Evolutionary conservation across 2,797 vertebrate species (phyloP), one percentile per base, ranked within the genome.

Genomic region (Eupleurogrammus muticus): DNA sequence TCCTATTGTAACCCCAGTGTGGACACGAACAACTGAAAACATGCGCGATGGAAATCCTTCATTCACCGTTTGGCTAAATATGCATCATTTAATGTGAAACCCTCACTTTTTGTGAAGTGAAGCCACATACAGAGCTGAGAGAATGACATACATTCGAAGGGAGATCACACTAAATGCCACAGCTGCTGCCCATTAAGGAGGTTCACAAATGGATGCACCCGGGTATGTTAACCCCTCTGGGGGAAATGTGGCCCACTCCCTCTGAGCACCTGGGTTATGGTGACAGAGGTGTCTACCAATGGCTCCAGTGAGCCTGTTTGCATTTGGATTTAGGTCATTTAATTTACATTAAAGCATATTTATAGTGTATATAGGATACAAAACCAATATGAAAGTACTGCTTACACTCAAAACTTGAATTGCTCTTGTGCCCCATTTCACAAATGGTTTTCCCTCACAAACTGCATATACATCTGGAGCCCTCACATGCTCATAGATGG

Each of bases 171-270:
- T 40, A 79, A 60, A 68, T 50, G 46, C 61, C 60, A 50, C 84
- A 86, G 70, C 79, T 86, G 82, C 59, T 66, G 44, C 36, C 65
- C 44, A 60, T 79, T 61, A 61, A 51, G 16, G n/a, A 36, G 44
- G 23, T 46, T 71, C 66, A 60, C 56, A 61, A 61, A 67, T 48
- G 59, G 56, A 66, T 59, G 59, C 36, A 16, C 6, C 20, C n/a
- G 21, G 52, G 24, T 61, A 70, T 73, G 68, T 12, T 67, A n/a
- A 12, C 48, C 16, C 62, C 65, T 40, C 21, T 53, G 59, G 65
- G 60, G 23, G 13, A 17, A 47, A 73, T 58, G 47, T 53, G 70
- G 19, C 56, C 66, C 16, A 58, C 17, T 46, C 47, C 44, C 64
- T 60, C 40, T 28, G 16, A 71, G 42, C 79, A 82, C 61, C 55